phyloP scores from a whole-genome alignment of 2,113 vertebrate genomes.

The Equus przewalskii region DNA sequence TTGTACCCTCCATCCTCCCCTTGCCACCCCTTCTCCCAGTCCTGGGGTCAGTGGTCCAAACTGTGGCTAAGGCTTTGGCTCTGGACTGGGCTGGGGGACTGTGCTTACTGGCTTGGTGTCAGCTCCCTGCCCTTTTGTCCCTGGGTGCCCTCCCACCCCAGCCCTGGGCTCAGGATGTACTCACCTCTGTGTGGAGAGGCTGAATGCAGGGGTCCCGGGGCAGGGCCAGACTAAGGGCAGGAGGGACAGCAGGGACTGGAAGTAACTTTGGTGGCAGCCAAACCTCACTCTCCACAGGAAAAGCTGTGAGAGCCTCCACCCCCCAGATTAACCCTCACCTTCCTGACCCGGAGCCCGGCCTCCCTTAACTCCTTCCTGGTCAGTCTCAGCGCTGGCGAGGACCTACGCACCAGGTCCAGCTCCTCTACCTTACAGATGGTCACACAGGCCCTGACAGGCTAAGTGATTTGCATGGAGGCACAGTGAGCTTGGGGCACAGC shows the following conservation, averaged over 20 bases:
- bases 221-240: slow-evolving; percentile 50
- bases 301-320: slow-evolving; percentile 83
- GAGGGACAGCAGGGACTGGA: slow-evolving; percentile 70
- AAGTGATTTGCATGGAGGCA: not conserved
- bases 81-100: not conserved
- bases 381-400: not conserved
- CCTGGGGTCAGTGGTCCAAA: not conserved
- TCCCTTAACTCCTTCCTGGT: slow-evolving; percentile 71
- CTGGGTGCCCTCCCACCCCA: not conserved
- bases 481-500: not conserved
- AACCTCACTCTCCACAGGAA: slow-evolving; percentile 83
- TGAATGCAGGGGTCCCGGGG: slow-evolving; percentile 5
- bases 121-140: not conserved
- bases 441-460: not conserved
- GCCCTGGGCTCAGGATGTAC: not conserved
- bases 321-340: slow-evolving; percentile 84
- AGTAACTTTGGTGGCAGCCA: slow-evolving; percentile 79
- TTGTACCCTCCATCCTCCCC: not conserved
- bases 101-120: not conserved
- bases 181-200: slow-evolving; percentile 66
- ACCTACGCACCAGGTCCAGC: not conserved
- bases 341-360: slow-evolving; percentile 54
- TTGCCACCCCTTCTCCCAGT: not conserved
- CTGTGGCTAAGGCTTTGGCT: not conserved
- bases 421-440: not conserved